Evolutionary conservation across 2,113 vertebrate species (phyloP).

Genomic region (Rhagologus leucostigma): DNA sequence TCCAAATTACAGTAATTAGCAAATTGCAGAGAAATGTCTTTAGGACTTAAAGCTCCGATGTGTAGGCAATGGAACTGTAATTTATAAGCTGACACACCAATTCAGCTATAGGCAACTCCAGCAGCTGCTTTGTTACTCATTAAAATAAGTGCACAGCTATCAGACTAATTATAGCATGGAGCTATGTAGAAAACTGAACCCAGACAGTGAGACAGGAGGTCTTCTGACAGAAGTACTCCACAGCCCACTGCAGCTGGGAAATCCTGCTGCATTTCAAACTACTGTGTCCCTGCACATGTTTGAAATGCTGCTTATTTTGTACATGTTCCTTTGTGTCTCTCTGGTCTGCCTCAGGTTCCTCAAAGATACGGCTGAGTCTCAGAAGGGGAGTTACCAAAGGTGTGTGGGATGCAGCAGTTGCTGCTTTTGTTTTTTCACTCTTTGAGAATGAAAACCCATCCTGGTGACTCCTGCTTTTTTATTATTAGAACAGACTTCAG

Average conservation of each 20-base stretch:
- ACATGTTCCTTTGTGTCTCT: not conserved
- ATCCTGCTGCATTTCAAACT: not conserved
- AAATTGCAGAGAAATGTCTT: not conserved
- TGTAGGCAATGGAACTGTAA: not conserved
- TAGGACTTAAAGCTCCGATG: not conserved
- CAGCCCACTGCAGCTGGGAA: not conserved
- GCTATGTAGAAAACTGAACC: not conserved
- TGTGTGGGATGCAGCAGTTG: not conserved
- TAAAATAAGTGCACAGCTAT: slow-evolving; percentile 29
- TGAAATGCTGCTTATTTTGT: not conserved
- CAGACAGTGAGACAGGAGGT: not conserved
- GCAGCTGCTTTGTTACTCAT: slow-evolving; percentile 3
- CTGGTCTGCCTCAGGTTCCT: not conserved
- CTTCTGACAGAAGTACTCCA: not conserved
- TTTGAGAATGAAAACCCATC: not conserved
- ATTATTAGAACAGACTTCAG: not conserved
- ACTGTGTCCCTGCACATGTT: not conserved
- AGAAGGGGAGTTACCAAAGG: not conserved
- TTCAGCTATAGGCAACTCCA: not conserved
- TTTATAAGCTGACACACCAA: not conserved
- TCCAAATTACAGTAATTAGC: slow-evolving; percentile 10
- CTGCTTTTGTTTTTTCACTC: not conserved
- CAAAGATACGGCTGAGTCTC: rapidly evolving
- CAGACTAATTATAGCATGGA: slow-evolving; percentile 29
- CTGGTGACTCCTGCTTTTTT: not conserved